Conservation (phyloP, 2,888 invertebrate genomes). For the Morpho deidamia region DNA sequence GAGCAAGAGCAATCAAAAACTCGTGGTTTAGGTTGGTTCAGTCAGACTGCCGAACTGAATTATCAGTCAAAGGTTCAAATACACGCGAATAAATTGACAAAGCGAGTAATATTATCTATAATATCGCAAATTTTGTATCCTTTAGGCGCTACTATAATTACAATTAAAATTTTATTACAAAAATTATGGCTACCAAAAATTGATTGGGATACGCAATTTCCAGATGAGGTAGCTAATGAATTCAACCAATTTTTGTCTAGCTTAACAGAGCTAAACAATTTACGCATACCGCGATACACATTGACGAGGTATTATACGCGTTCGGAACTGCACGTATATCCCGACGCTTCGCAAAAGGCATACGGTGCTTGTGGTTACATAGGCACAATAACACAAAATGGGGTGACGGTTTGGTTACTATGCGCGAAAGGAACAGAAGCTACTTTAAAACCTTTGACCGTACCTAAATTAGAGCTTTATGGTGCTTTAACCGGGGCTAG, state of each 20-base stretch:
- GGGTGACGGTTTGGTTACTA: slow-evolving; percentile 5
- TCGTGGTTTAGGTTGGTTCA: slow-evolving; percentile 19
- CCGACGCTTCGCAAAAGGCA: slow-evolving; percentile 13
- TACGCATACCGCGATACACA: background rate
- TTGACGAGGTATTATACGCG: background rate
- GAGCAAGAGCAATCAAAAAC: slow-evolving; percentile 14
- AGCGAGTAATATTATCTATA: slow-evolving; percentile 10
- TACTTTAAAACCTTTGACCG: slow-evolving; percentile 9
- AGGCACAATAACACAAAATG: background rate
- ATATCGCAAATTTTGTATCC: background rate
- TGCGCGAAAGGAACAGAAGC: slow-evolving; percentile 16
- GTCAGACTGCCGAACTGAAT: slow-evolving; percentile 13
- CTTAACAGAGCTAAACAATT: background rate
- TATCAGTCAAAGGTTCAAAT: slow-evolving; percentile 5
- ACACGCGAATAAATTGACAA: slow-evolving; percentile 9
- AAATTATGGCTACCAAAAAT: slow-evolving; percentile 10
- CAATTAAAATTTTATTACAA: slow-evolving; percentile 12
- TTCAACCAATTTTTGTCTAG: background rate
- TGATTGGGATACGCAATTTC: slow-evolving; percentile 9
- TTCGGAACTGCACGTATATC: slow-evolving; percentile 15
- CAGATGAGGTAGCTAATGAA: background rate
- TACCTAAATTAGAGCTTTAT: background rate
- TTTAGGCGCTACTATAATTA: background rate
- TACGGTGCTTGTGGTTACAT: slow-evolving; percentile 21
- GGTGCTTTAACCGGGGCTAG: slow-evolving; percentile 8